Conservation (phyloP, 92 coral and sea anemone species). For the Heteractis magnifica region DNA sequence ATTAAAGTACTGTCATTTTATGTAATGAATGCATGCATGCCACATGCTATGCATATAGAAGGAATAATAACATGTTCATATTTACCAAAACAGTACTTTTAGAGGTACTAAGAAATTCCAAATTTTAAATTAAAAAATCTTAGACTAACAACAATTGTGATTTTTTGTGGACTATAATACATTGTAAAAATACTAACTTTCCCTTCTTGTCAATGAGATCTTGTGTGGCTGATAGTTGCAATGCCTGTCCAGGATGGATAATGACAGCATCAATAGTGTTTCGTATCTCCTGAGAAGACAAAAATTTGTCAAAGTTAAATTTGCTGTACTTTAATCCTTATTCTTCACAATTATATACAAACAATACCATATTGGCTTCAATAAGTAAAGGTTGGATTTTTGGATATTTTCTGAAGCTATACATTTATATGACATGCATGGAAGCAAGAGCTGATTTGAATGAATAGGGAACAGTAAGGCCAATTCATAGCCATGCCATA, state of each 20-base stretch:
- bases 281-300: slow-evolving; percentile 49
- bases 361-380: no score
- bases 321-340: no score
- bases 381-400: background rate
- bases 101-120: no score
- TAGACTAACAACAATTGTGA: no score
- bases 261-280: slow-evolving; percentile 56
- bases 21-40: no score
- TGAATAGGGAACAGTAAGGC: background rate
- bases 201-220: slow-evolving; percentile 79
- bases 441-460: background rate
- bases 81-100: no score
- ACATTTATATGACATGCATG: background rate
- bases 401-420: background rate
- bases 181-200: slow-evolving; percentile 42
- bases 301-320: background rate
- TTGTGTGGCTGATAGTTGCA: slow-evolving; percentile 80
- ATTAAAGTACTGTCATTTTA: no score
- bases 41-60: no score
- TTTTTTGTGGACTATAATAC: background rate
- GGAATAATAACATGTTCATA: no score
- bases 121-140: no score
- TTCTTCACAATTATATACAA: no score
- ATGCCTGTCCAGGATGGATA: slow-evolving; percentile 81
- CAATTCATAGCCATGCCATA: background rate